Conservation (phyloP, 2,888 invertebrate genomes). For the Mellilla xanthometata region DNA sequence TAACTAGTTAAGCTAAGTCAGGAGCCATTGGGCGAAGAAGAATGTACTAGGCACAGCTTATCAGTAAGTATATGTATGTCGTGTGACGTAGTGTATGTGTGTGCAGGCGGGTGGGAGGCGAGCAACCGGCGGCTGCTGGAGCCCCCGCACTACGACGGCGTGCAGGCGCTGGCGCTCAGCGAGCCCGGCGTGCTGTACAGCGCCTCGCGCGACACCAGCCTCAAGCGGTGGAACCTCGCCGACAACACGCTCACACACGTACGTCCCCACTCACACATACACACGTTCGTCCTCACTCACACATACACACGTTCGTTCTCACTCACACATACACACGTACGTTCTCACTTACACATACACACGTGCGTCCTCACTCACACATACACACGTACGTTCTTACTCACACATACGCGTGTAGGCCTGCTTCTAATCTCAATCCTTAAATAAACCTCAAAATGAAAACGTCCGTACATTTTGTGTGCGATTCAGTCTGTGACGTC, state of each 20-base stretch:
- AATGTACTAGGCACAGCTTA: no score
- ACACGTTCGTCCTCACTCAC: slow-evolving; percentile 29
- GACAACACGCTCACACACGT: slow-evolving; percentile 83
- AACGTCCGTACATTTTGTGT: no score
- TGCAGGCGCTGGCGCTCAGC: slow-evolving; percentile 88
- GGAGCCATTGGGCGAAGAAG: no score
- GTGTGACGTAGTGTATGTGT: not conserved
- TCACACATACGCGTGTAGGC: no score
- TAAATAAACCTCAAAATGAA: no score
- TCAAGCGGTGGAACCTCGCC: slow-evolving; percentile 91
- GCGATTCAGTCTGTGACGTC: no score
- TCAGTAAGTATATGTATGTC: no score
- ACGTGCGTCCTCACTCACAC: no score
- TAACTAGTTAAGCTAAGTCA: no score
- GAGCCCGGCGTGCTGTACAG: slow-evolving; percentile 87
- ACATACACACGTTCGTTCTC: slow-evolving; percentile 27
- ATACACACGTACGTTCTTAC: no score
- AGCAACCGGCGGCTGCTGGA: slow-evolving; percentile 85
- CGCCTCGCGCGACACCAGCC: slow-evolving; percentile 92
- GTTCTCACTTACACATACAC: slow-evolving; percentile 30
- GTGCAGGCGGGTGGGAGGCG: slow-evolving; percentile 63
- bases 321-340: not conserved
- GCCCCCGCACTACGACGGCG: slow-evolving; percentile 95
- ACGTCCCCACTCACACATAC: slow-evolving; percentile 34
- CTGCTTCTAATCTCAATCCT: no score